Evolutionary conservation across 2,888 invertebrate species (phyloP).

Genomic region (Pyrocoelia pectoralis): DNA sequence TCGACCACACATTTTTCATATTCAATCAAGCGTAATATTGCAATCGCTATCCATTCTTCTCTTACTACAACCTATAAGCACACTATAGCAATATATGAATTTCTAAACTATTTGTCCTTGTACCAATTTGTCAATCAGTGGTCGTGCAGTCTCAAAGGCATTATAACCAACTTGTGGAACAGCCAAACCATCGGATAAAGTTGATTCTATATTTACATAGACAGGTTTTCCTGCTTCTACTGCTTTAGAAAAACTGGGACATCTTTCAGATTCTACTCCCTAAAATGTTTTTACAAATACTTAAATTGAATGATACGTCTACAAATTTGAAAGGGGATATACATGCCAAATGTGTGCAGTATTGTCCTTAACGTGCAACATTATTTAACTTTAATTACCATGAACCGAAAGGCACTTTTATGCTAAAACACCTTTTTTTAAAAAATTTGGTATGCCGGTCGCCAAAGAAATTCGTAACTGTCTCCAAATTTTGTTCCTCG

Average conservation of each 20-base stretch:
- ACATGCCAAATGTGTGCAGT: too few relatives aligned
- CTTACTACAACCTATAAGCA: constrained; percentile 63
- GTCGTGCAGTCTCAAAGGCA: constrained; percentile 69
- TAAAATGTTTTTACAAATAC: constrained; percentile 29
- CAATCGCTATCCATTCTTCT: constrained; percentile 71
- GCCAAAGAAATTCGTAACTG: too few relatives aligned
- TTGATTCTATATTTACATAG: constrained; percentile 63
- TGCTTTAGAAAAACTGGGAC: constrained; percentile 82
- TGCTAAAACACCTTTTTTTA: too few relatives aligned
- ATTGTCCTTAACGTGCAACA: too few relatives aligned
- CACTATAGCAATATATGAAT: not conserved
- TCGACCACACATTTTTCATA: constrained; percentile 76
- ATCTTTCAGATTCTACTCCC: constrained; percentile 93
- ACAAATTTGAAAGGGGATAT: too few relatives aligned
- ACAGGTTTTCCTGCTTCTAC: constrained; percentile 66
- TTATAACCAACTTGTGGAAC: constrained; percentile 75
- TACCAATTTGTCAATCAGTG: constrained; percentile 74
- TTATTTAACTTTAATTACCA: too few relatives aligned
- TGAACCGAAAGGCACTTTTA: too few relatives aligned
- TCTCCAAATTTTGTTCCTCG: too few relatives aligned
- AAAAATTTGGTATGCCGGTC: too few relatives aligned
- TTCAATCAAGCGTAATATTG: constrained; percentile 70
- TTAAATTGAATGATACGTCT: too few relatives aligned
- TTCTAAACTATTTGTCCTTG: constrained; percentile 26
- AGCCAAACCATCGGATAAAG: constrained; percentile 75